Evolutionary conservation across 2,113 vertebrate genomes (phyloP).

Genomic region (Labeo catla): DNA sequence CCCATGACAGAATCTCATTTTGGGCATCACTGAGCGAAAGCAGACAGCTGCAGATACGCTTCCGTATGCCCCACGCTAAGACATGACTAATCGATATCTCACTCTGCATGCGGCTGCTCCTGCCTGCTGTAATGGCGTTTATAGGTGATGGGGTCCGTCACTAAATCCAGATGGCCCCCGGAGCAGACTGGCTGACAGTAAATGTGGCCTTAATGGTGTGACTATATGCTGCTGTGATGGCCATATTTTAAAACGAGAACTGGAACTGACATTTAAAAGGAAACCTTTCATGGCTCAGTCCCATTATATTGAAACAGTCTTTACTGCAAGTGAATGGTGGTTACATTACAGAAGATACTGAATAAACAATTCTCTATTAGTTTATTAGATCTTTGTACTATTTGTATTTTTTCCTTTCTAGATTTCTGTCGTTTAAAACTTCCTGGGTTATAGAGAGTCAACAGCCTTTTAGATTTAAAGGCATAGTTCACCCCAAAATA

Average conservation of each 20-base stretch:
- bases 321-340: neutral
- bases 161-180: conserved; percentile 29
- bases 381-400: neutral
- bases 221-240: neutral
- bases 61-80: conserved; percentile 10
- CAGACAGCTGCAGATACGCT: conserved; percentile 18
- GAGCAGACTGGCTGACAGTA: conserved; percentile 24
- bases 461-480: neutral
- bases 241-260: conserved; percentile 9
- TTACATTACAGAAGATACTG: neutral
- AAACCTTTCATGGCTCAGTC: conserved; percentile 16
- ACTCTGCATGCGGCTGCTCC: conserved; percentile 28
- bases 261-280: neutral
- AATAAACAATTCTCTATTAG: neutral
- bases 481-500: too few species aligned
- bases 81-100: conserved; percentile 35
- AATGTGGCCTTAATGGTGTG: neutral
- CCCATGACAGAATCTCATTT: neutral
- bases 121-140: conserved; percentile 28
- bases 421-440: neutral
- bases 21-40: neutral
- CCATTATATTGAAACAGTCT: neutral
- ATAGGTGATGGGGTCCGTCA: conserved; percentile 30
- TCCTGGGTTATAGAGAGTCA: neutral
- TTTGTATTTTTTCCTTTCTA: neutral